phyloP scores from a whole-genome alignment of 2,797 vertebrate species.

The Silurus aristotelis region DNA sequence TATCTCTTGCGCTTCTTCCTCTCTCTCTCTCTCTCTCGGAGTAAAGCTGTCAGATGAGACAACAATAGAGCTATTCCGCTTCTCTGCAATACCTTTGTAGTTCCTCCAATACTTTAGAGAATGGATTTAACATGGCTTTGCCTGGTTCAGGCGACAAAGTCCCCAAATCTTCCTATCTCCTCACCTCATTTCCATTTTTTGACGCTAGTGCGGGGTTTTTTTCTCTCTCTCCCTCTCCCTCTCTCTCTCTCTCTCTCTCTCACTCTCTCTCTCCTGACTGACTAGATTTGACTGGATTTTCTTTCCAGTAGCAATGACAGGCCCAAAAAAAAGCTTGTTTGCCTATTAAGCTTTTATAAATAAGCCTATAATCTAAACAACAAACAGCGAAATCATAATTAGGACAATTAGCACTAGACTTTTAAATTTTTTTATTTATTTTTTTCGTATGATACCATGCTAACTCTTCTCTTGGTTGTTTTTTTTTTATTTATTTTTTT shows the following conservation, averaged over 20 bases:
- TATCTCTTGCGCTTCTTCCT: constrained; percentile 63
- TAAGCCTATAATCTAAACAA: constrained; percentile 74
- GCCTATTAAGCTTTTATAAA: constrained; percentile 67
- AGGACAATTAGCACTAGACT: constrained; percentile 64
- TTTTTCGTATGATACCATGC: background rate
- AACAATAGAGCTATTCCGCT: constrained; percentile 72
- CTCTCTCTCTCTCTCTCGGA: constrained; percentile 68
- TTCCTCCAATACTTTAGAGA: constrained; percentile 68
- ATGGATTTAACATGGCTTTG: constrained; percentile 73
- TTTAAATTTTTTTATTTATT: background rate
- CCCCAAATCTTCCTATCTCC: constrained; percentile 65
- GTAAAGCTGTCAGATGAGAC: constrained; percentile 75
- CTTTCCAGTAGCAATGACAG: constrained; percentile 22
- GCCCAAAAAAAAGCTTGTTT: constrained; percentile 52
- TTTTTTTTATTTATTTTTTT: too few relatives aligned
- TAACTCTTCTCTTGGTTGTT: background rate
- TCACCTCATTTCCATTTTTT: constrained; percentile 58
- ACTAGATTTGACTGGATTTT: constrained; percentile 11
- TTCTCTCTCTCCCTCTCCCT: background rate
- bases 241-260: background rate
- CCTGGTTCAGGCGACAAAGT: constrained; percentile 67
- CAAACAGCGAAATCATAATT: constrained; percentile 76
- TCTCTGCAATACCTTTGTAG: constrained; percentile 67
- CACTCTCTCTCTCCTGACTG: background rate
- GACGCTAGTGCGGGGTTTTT: constrained; percentile 8